A percentile compares a stretch with the other conserved stretches of the same genome.
These are phyloP conservation scores for Volucella inanis DNA, from an alignment of 2,888 invertebrate genomes.

Conservation along the genomic window DNA sequence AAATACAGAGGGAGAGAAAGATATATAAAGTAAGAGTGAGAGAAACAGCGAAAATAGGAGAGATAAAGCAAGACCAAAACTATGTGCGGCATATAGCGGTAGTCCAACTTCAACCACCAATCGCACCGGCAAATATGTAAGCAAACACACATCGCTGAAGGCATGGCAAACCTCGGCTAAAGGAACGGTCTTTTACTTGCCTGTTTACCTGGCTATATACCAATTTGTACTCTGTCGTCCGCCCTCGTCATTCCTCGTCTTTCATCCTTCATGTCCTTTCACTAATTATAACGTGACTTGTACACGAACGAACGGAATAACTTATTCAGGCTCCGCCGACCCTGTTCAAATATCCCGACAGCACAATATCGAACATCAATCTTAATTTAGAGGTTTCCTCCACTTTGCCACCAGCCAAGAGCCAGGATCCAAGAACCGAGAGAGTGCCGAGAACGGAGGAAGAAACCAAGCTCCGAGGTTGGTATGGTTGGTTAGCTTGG, in stretches of 20 bases:
- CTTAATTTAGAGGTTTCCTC: slow-evolving; percentile 71
- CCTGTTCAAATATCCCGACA: slow-evolving; percentile 72
- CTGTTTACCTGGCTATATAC: not conserved
- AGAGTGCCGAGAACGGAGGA: not conserved
- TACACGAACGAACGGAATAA: slow-evolving; percentile 68
- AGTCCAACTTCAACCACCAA: slow-evolving; percentile 52
- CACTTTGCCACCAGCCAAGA: not conserved
- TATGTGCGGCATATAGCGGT: slow-evolving; percentile 31
- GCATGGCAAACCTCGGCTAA: slow-evolving; percentile 43
- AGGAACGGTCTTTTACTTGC: slow-evolving; percentile 19
- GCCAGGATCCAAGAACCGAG: not conserved
- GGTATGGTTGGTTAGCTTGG: not conserved
- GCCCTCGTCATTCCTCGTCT: slow-evolving; percentile 4
- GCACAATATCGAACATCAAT: slow-evolving; percentile 74
- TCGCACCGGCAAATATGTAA: slow-evolving; percentile 61
- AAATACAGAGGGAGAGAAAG: slow-evolving; percentile 23
- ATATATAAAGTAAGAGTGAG: not conserved
- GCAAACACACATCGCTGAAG: slow-evolving; percentile 62
- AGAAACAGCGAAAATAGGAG: not conserved
- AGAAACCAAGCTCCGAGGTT: slow-evolving; percentile 26
- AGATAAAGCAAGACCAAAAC: slow-evolving; percentile 13
- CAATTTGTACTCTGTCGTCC: not conserved
- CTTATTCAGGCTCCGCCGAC: slow-evolving; percentile 68
- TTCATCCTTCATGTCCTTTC: slow-evolving; percentile 59
- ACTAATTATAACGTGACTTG: slow-evolving; percentile 72